Evolutionary conservation across 2,113 vertebrate species (phyloP).

Genomic region (Ictalurus punctatus): DNA sequence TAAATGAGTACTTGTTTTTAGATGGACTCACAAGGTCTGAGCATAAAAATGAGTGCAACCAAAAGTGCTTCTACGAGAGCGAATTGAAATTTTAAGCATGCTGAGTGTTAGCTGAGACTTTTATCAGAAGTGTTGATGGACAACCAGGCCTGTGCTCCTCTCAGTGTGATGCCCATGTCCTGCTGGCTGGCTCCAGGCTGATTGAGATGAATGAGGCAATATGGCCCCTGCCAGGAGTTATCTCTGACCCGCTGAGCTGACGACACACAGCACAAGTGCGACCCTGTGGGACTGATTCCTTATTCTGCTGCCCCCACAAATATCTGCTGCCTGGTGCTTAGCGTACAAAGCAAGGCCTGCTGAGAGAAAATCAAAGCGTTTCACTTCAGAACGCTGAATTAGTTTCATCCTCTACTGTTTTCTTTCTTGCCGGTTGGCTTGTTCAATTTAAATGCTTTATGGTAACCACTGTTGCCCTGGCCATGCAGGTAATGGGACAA

Average conservation of each 20-base stretch:
- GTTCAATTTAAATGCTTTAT: not conserved
- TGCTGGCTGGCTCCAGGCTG: not conserved
- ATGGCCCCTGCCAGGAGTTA: slow-evolving; percentile 72
- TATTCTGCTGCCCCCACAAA: slow-evolving; percentile 58
- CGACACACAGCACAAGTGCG: slow-evolving; percentile 51
- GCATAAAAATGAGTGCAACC: not conserved
- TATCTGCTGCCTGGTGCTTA: slow-evolving; percentile 42
- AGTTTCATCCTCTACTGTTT: not conserved
- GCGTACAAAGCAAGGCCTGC: slow-evolving; percentile 63
- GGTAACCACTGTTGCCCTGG: not conserved
- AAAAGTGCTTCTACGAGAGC: not conserved
- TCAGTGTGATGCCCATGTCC: slow-evolving; percentile 25
- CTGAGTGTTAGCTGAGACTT: not conserved
- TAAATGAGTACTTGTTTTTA: slow-evolving; percentile 2
- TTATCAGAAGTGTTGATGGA: slow-evolving; percentile 23
- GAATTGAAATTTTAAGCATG: not conserved
- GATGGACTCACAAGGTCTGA: not conserved
- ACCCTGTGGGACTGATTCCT: slow-evolving; percentile 72
- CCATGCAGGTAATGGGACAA: not conserved
- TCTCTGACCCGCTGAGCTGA: slow-evolving; percentile 72
- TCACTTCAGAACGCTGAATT: slow-evolving; percentile 9
- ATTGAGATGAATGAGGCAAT: slow-evolving; percentile 44
- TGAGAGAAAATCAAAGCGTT: slow-evolving; percentile 61
- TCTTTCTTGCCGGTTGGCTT: slow-evolving; percentile 9
- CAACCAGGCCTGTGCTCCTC: slow-evolving; percentile 2